These are phyloP conservation scores for Lepidurus arcticus DNA, from an alignment of 1,140 invertebrate genomes.

Conservation along the genomic window DNA sequence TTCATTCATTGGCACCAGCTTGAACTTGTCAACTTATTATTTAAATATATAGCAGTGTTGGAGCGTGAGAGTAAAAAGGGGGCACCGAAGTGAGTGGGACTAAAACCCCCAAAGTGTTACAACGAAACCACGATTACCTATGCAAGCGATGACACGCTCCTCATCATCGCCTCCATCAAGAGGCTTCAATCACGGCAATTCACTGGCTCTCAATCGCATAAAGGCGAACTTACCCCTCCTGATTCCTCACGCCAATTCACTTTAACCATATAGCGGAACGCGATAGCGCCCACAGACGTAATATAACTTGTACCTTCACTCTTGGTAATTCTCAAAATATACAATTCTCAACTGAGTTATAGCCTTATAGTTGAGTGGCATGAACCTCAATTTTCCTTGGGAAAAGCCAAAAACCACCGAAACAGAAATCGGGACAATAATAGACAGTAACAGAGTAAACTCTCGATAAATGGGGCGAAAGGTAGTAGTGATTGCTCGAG, in stretches of 20 bases:
- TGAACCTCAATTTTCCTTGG: too few relatives aligned
- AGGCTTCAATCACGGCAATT: conserved; percentile 15
- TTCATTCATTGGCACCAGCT: conserved; percentile 18
- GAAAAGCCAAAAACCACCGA: neutral
- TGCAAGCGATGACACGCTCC: conserved; percentile 11
- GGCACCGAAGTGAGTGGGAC: neutral
- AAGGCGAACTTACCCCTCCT: neutral
- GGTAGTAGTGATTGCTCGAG: neutral
- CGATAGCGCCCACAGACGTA: too few relatives aligned
- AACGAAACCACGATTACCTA: conserved; percentile 19
- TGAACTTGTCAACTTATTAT: neutral
- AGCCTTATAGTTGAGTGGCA: too few relatives aligned
- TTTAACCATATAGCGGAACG: neutral
- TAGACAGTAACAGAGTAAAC: neutral
- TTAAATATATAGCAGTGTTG: neutral
- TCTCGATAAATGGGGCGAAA: neutral
- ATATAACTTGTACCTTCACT: too few relatives aligned
- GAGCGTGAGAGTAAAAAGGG: neutral
- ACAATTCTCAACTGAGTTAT: too few relatives aligned
- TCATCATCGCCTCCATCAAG: neutral
- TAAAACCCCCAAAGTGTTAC: neutral
- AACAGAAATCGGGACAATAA: neutral
- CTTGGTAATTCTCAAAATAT: too few relatives aligned
- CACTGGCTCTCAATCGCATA: neutral
- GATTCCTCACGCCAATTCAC: neutral